Evolutionary conservation across 2,888 invertebrate species (phyloP), one percentile per base, ranked within the genome.

Genomic region (Euzetes globulus): DNA sequence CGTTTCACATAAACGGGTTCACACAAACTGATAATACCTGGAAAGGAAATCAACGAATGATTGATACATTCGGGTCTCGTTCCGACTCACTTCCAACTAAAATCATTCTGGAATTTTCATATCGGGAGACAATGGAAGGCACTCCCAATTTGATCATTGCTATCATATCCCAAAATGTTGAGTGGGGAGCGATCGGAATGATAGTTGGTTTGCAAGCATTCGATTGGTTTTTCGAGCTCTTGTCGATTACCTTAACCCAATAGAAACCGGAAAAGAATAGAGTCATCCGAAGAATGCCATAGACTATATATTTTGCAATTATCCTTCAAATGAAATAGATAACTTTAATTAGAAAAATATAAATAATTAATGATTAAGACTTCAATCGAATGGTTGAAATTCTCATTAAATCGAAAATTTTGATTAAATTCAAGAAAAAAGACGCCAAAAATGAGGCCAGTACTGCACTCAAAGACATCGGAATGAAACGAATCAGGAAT

Each of bases 1-100:
- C 96, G 85, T 87, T 91, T 90, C 50, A 97, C 96, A 82, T 94
- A 94, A 68, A 97, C 91, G 0, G 96, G 95, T 83, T 97, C 96
- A 0, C 94, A 93, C 83, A 91, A 94, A 84, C 92, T 91, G 78
- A 95, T 92, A 72, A 96, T 85, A 82, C 91, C 94, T 91, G 29
- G 4, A 22, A 13, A 22, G 13, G n/a, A 52, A n/a, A 19, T 19
- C 13, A 52, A 4, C 9, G 1, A 13, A 13, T 11, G 33, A 41
- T 41, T 9, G 13, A 9, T 41, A 11, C 11, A n/a, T 33, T 17
- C 4, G 13, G 3, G 1, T n/a, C 5, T 63, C 9, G 2, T 33
- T 9, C 13, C 45, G 58, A 79, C 90, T 83, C 91, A 94, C 94
- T 92, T 88, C 95, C 95, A 83, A 94, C 89, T 80, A 94, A 86